Evolutionary conservation across 2,888 invertebrate genomes (phyloP), one percentile per base, ranked within the genome.

Genomic region (Rhagium mordax): DNA sequence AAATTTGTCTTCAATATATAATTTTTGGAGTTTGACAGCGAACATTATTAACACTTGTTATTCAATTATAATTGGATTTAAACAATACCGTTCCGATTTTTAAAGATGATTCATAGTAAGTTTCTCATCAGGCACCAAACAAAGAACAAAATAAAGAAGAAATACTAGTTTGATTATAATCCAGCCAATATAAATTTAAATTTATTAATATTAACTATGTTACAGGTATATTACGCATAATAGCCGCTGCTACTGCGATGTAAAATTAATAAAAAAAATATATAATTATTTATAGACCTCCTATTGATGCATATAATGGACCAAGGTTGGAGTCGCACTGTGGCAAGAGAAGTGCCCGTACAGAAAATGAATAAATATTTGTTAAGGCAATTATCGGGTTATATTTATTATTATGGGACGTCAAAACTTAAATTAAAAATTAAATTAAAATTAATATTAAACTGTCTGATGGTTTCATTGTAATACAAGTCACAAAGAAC

Each of bases 321-420:
- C 10, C 10, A 65, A 51, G 20, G 16, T 33, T 59, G 65, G 53
- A 65, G 8, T 53, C 53, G 16, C 48, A 41, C 65, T 53, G 53
- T n/a, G 53, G 18, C 53, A 33, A 33, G 53, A 10, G 33, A 53
- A 65, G 20, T 41, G 24, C n/a, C 13, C n/a, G 20, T 53, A 53
- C 20, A 53, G 29, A 65, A 65, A n/a, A 20, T 24, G n/a, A 53
- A 65, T 53, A 65, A 65, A 65, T 49, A 47, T 47, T 21, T 48
- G 61, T 61, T 41, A 21, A 55, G 18, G 24, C 55, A 61, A 20
- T 61, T 61, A 41, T 16, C 24, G n/a, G 13, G 53, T 21, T 53
- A 27, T 57, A 57, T 27, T 27, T 57, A 57, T 57, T 15, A 15
- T 57, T 57, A n/a, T n/a, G 2, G n/a, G 1, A 57, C 15, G 27